Evolutionary conservation across 2,888 invertebrate species (phyloP).

Genomic region (Meghimatium bilineatum): DNA sequence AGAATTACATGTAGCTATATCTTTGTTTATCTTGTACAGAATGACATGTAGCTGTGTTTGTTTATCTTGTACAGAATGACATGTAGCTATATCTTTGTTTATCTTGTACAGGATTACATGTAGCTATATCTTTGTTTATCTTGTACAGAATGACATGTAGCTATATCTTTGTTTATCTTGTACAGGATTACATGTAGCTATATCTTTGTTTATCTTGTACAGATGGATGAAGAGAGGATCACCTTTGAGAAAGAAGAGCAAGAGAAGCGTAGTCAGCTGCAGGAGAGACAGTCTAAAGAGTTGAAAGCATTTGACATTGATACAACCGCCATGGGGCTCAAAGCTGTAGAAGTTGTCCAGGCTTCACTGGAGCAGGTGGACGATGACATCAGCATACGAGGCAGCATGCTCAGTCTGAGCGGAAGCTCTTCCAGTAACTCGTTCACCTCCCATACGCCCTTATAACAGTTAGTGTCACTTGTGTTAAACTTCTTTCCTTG

Average conservation of each 20-base stretch:
- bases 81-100: no score
- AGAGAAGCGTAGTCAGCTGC: slow-evolving; percentile 90
- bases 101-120: no score
- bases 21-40: no score
- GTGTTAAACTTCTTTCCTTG: background rate
- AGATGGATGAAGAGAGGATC: slow-evolving; percentile 95
- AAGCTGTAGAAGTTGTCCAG: slow-evolving; percentile 92
- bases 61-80: no score
- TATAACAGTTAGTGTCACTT: slow-evolving; percentile 48
- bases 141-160: no score
- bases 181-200: no score
- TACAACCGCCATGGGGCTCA: slow-evolving; percentile 94
- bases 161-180: no score
- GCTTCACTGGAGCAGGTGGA: slow-evolving; percentile 88
- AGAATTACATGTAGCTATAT: no score
- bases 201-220: slow-evolving; percentile 42
- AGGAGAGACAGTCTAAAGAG: slow-evolving; percentile 92
- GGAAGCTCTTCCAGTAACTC: slow-evolving; percentile 79
- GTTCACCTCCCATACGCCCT: slow-evolving; percentile 61
- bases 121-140: no score
- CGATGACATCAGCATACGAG: slow-evolving; percentile 92
- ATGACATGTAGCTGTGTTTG: no score
- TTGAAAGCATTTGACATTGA: slow-evolving; percentile 96
- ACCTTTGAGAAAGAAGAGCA: slow-evolving; percentile 94
- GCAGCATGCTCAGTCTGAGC: slow-evolving; percentile 96